Percentiles rank a stretch among this genome's conserved stretches.
phyloP scores from a whole-genome alignment of 2,888 invertebrate species.

The Cryptosula pallasiana region DNA sequence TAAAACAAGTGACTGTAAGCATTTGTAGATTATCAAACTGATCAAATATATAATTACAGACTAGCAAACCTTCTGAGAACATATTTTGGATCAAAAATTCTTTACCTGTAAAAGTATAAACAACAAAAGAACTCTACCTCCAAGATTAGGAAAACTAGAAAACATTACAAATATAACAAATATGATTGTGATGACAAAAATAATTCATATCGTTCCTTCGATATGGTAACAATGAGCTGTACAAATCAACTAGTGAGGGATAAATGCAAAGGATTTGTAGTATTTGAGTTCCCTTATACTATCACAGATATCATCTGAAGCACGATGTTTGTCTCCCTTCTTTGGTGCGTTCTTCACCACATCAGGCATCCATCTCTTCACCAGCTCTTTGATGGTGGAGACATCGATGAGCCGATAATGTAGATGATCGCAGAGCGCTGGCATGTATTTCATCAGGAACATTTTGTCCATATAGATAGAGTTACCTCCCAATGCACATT shows the following conservation, averaged over 20 bases:
- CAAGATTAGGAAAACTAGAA: too few relatives aligned
- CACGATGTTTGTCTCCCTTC: constrained; percentile 53
- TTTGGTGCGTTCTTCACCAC: constrained; percentile 37
- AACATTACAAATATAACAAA: too few relatives aligned
- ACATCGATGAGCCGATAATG: constrained; percentile 93
- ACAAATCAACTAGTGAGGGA: background rate
- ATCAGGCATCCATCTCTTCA: constrained; percentile 66
- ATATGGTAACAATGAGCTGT: too few relatives aligned
- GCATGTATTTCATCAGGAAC: constrained; percentile 80
- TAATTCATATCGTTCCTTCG: too few relatives aligned
- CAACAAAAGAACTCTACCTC: too few relatives aligned
- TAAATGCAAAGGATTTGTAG: constrained; percentile 59
- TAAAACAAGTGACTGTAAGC: too few relatives aligned
- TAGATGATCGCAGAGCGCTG: constrained; percentile 67
- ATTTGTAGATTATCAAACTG: too few relatives aligned
- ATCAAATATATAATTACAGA: too few relatives aligned
- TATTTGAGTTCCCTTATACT: constrained; percentile 77
- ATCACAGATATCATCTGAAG: constrained; percentile 74
- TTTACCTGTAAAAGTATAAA: too few relatives aligned
- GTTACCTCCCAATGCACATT: constrained; percentile 70
- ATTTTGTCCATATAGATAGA: constrained; percentile 77
- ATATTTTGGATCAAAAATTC: too few relatives aligned
- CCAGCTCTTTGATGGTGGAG: constrained; percentile 78
- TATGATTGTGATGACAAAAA: too few relatives aligned
- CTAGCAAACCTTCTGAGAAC: too few relatives aligned